A percentile compares a stretch with the other conserved stretches of the same genome.
Conservation (phyloP, 2,113 vertebrate species). For the Pogona vitticeps region DNA sequence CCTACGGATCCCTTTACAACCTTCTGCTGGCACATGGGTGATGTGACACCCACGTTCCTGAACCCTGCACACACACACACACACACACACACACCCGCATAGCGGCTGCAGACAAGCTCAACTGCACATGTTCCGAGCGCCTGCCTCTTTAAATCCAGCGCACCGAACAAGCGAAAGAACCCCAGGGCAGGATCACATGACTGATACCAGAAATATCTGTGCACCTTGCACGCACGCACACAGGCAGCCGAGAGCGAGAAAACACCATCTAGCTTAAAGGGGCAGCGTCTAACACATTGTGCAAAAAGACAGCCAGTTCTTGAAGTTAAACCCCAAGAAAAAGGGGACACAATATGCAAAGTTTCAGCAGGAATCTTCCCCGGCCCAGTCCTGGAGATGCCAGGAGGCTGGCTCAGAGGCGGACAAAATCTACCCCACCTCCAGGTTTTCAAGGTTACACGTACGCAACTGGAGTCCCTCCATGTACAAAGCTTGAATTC, state of each 20-base stretch:
- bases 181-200: constrained; percentile 50
- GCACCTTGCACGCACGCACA: constrained; percentile 14
- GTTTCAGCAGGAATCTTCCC: no score
- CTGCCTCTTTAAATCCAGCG: constrained; percentile 57
- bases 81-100: no score
- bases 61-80: no score
- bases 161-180: constrained; percentile 55
- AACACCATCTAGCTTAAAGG: constrained; percentile 22
- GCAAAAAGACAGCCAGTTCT: background rate
- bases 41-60: constrained; percentile 29
- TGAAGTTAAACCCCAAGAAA: background rate
- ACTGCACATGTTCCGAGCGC: background rate
- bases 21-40: constrained; percentile 26
- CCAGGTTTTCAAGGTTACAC: no score
- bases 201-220: constrained; percentile 37
- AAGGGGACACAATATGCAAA: background rate
- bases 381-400: no score
- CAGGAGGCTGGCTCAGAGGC: no score
- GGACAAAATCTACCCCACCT: background rate
- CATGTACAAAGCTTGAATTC: no score
- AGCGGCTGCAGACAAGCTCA: background rate
- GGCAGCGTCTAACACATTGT: background rate
- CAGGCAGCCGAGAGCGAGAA: constrained; percentile 9
- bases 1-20: constrained; percentile 52
- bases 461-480: no score